Percentiles rank a stretch among this genome's conserved stretches.
Evolutionary conservation across 2,113 vertebrate species (phyloP).

Genomic region (Suricata suricatta): DNA sequence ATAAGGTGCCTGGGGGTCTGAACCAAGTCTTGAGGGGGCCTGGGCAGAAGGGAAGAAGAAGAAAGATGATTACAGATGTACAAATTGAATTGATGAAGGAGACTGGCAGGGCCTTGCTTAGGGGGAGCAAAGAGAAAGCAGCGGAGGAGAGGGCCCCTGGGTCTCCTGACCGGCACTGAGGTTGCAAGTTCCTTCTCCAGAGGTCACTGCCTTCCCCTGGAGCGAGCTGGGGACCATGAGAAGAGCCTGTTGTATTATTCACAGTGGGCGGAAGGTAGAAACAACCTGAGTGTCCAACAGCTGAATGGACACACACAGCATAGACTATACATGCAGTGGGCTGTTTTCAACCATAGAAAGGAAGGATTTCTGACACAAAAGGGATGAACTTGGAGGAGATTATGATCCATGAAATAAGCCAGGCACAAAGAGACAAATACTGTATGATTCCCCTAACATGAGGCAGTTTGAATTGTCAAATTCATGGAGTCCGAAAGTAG

Average conservation of each 20-base stretch:
- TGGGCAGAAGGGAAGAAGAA: neutral
- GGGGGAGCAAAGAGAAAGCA: neutral
- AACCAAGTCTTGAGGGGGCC: neutral
- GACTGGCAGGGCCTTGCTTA: neutral
- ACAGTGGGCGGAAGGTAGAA: neutral
- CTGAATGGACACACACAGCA: no score
- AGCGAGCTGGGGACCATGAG: neutral
- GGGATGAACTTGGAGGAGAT: no score
- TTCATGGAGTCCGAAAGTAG: neutral
- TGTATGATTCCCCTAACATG: neutral
- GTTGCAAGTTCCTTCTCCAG: neutral
- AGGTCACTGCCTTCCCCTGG: neutral
- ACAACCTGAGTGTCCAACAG: neutral
- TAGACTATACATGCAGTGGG: no score
- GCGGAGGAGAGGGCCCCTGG: neutral
- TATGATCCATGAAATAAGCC: neutral
- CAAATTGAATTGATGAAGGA: neutral
- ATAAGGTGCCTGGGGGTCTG: neutral
- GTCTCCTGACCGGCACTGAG: neutral
- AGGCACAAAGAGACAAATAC: neutral
- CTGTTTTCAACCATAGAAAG: neutral
- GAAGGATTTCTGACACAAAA: no score
- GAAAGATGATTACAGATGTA: neutral
- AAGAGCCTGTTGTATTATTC: neutral
- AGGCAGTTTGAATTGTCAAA: neutral